Evolutionary conservation across 2,113 vertebrate species (phyloP).

Genomic region (Menura novaehollandiae): DNA sequence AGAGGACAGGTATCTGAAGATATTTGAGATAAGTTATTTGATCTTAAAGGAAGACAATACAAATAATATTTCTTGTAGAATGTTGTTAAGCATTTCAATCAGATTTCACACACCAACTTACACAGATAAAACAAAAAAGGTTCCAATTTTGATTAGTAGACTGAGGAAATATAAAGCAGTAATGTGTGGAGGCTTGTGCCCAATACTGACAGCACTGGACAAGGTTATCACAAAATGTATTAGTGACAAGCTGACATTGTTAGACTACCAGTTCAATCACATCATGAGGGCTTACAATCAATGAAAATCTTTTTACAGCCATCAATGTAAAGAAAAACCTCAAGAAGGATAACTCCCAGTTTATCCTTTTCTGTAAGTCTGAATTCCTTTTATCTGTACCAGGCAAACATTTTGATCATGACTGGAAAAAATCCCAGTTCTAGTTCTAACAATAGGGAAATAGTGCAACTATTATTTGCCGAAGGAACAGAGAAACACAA

Average conservation of each 20-base stretch:
- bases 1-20: not conserved
- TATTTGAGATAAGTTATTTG: not conserved
- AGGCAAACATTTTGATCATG: not conserved
- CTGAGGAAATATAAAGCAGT: not conserved
- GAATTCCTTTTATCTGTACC: not conserved
- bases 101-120: not conserved
- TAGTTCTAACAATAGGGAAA: not conserved
- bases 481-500: not conserved
- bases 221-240: not conserved
- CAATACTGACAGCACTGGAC: not conserved
- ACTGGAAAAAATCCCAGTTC: not conserved
- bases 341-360: not conserved
- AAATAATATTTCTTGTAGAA: not conserved
- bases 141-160: not conserved
- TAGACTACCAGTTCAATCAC: not conserved
- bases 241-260: not conserved
- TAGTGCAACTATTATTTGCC: not conserved
- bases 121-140: not conserved
- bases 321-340: not conserved
- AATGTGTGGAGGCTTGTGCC: not conserved
- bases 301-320: not conserved
- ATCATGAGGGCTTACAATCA: not conserved
- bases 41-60: not conserved
- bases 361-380: not conserved
- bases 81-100: not conserved